Base-by-base conservation (phyloP, 1,140 invertebrate species). In the Camponotus pennsylvanicus region DNA sequence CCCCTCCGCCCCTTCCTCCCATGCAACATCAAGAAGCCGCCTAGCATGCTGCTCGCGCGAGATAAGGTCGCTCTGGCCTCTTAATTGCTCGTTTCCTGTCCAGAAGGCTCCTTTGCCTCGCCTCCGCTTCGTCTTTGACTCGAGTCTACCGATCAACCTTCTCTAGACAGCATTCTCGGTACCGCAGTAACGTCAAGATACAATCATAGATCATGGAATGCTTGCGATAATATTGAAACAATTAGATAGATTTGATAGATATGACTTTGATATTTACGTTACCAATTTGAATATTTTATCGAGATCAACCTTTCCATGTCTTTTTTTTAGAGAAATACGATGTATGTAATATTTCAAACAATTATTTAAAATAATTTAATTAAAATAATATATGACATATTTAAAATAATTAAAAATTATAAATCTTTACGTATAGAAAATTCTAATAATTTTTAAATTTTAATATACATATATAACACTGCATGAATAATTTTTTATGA, bases 1-100 rank as follows among this genome's bases (percentile, higher is more conserved):
- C 34, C 63, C 61, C 18, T 52, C n/a, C 27, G 18, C 40, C 18
- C 55, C 70, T 6, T 15, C 42, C 3, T 55, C 7, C 66, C 34
- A n/a, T 13, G 18, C 32, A 67, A 32, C 70, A 77, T 34, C 63
- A 88, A 52, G 52, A 79, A 66, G 87, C 82, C 64, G 79, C 21
- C 67, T 88, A 77, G 83, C 75, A 76, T 76, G 79, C 59, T 75
- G 78, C 84, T 87, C 66, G 86, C 45, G 63, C 55, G 88, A 90
- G 92, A 93, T 92, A 92, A 93, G 86, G 86, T 91, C 85, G 88
- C 86, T 76, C 49, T 66, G 85, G 80, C 85, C 82, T 73, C 91
- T 93, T 93, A 93, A 93, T 93, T 93, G 92, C 93, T 89, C 91
- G 91, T 92, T 93, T 93, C 93, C 93, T 93, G 93, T 91, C 85